Percentiles rank a stretch among this genome's conserved stretches.
These are phyloP conservation scores for Drosophila formosana DNA, from an alignment of 2,888 invertebrate genomes.

Conservation along the genomic window DNA sequence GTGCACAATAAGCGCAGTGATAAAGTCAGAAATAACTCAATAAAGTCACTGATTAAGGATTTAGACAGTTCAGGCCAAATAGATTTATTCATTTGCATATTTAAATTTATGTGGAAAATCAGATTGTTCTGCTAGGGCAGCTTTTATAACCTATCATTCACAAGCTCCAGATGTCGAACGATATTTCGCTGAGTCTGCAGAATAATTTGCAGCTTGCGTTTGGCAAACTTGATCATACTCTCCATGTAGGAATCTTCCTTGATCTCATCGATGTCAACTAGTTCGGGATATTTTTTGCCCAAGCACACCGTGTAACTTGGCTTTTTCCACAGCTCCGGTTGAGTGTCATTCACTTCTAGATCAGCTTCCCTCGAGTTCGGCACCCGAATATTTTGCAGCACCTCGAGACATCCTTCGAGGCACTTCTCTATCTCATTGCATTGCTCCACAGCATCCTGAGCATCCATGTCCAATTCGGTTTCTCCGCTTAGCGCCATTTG, in stretches of 20 bases:
- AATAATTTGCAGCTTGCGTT: slow-evolving; percentile 26
- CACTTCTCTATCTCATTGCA: slow-evolving; percentile 33
- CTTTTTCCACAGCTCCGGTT: slow-evolving; percentile 6
- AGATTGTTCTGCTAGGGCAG: no score
- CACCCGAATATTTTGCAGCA: slow-evolving; percentile 3
- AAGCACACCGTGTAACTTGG: slow-evolving; percentile 34
- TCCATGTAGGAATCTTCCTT: background rate
- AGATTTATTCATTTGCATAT: background rate
- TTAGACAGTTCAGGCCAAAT: background rate
- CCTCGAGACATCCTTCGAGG: background rate
- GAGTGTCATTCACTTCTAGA: no score
- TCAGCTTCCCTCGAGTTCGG: background rate
- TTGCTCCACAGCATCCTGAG: slow-evolving; percentile 22
- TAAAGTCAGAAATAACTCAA: slow-evolving; percentile 14
- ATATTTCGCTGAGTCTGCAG: slow-evolving; percentile 39
- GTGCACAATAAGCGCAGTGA: slow-evolving; percentile 32
- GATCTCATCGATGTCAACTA: slow-evolving; percentile 7
- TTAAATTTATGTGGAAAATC: background rate
- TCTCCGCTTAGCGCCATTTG: background rate
- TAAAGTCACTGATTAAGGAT: slow-evolving; percentile 11
- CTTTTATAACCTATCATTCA: background rate
- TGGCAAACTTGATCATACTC: background rate
- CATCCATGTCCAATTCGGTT: background rate
- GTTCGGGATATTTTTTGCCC: slow-evolving; percentile 21
- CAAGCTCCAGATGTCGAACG: slow-evolving; percentile 4